A percentile compares a stretch with the other conserved stretches of the same genome.
These are phyloP conservation scores for Ceuthmochares aereus DNA, from an alignment of 2,113 vertebrate genomes.

Conservation along the genomic window DNA sequence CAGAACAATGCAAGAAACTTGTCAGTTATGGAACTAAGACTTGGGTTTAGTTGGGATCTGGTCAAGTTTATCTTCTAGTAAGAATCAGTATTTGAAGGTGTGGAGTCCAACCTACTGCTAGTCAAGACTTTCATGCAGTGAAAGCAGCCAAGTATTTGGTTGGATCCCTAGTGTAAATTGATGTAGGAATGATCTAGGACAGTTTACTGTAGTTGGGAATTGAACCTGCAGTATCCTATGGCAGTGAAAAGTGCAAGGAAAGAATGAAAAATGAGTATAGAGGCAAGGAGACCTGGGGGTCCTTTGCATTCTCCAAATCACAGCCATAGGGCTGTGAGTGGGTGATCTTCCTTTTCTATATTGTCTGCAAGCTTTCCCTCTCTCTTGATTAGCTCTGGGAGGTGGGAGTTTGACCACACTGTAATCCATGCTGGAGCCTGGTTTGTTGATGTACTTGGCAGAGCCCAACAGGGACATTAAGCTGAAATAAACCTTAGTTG, in stretches of 20 bases:
- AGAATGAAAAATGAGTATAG: not conserved
- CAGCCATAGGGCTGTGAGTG: not conserved
- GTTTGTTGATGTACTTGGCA: not conserved
- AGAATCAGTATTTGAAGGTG: not conserved
- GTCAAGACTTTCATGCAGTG: too few species aligned
- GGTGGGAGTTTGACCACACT: not conserved
- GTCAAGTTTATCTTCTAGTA: not conserved
- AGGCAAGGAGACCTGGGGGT: not conserved
- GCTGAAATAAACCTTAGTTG: not conserved
- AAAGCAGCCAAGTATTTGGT: not conserved
- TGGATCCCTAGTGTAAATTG: not conserved
- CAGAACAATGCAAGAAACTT: not conserved
- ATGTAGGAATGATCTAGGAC: not conserved
- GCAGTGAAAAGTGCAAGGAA: not conserved
- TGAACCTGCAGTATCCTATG: not conserved
- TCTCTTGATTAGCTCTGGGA: not conserved
- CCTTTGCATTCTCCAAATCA: not conserved
- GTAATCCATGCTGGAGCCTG: not conserved
- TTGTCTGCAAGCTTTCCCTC: not conserved
- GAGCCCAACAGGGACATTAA: not conserved
- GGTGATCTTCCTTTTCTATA: not conserved
- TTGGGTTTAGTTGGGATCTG: not conserved
- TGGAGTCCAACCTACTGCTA: not conserved
- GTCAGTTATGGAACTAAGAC: not conserved
- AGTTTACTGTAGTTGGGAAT: not conserved